Conservation (phyloP, 1,140 invertebrate genomes). For the Drosophila varians region DNA sequence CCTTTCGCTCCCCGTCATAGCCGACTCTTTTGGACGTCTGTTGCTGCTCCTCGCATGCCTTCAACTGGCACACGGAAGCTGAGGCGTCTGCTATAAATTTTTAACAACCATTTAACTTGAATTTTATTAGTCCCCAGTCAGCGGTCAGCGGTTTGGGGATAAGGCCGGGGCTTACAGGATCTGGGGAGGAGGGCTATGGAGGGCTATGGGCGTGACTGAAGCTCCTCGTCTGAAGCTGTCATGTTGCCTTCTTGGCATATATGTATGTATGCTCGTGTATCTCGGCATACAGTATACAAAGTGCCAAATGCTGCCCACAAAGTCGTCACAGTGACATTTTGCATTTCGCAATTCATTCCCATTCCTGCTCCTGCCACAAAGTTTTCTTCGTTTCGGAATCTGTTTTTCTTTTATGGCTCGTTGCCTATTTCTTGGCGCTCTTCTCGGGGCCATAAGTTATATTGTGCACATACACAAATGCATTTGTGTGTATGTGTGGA, state of each 20-base stretch:
- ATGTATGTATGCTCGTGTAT: conserved; percentile 26
- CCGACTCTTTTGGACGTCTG: conserved; percentile 6
- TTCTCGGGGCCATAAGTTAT: conserved; percentile 17
- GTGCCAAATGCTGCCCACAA: conserved; percentile 44
- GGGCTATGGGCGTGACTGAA: conserved; percentile 2
- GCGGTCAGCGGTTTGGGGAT: conserved; percentile 23
- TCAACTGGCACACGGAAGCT: conserved; percentile 44
- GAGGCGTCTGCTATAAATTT: conserved; percentile 69
- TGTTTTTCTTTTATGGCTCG: conserved; percentile 11
- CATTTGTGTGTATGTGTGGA: background rate
- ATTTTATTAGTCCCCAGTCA: conserved; percentile 78
- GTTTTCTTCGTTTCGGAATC: conserved; percentile 6
- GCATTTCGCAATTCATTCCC: conserved; percentile 37
- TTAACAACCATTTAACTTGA: conserved; percentile 82
- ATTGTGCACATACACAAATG: background rate
- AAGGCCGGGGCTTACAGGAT: background rate
- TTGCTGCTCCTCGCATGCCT: conserved; percentile 8
- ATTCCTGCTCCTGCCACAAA: conserved; percentile 1
- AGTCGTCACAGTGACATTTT: conserved; percentile 68
- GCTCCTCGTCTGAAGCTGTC: conserved; percentile 18
- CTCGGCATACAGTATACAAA: conserved; percentile 25
- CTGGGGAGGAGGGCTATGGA: background rate
- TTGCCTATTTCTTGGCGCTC: conserved; percentile 26
- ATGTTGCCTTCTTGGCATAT: conserved; percentile 25
- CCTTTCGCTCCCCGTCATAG: background rate